Conservation (phyloP, 2,888 invertebrate genomes). For the Cordilura impudica region DNA sequence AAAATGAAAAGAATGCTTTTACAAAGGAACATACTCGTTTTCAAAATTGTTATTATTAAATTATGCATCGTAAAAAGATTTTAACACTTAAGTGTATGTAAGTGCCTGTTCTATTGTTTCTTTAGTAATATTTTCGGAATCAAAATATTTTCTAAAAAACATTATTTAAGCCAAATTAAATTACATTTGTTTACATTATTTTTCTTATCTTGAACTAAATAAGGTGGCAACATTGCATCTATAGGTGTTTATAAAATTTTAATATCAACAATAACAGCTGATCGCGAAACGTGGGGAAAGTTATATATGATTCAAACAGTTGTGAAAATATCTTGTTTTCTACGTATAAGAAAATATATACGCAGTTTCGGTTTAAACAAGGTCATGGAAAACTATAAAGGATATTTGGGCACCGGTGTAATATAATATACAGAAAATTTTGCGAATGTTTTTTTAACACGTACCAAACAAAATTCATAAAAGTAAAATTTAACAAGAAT, state of each 20-base stretch:
- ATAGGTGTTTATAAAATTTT: neutral
- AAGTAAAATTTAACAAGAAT: slow-evolving; percentile 3
- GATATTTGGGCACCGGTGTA: slow-evolving; percentile 45
- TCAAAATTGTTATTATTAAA: too few relatives aligned
- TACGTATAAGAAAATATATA: slow-evolving; percentile 11
- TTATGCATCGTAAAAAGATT: too few relatives aligned
- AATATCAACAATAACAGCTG: slow-evolving; percentile 5
- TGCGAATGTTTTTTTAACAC: neutral
- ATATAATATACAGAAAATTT: slow-evolving; percentile 53
- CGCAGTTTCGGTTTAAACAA: slow-evolving; percentile 37
- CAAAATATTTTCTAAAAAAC: too few relatives aligned
- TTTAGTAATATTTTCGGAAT: too few relatives aligned
- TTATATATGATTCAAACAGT: slow-evolving; percentile 17
- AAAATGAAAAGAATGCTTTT: too few relatives aligned
- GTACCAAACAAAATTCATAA: slow-evolving; percentile 17
- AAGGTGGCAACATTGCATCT: neutral
- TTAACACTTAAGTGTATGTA: too few relatives aligned
- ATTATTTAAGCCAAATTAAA: too few relatives aligned
- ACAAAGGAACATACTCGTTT: too few relatives aligned
- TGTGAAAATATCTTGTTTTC: neutral
- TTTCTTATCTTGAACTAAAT: neutral
- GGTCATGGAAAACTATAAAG: slow-evolving; percentile 61
- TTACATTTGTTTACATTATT: neutral
- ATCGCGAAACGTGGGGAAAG: slow-evolving; percentile 19
- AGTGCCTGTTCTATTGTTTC: too few relatives aligned